Percentiles rank a stretch among this genome's conserved stretches.
Evolutionary conservation across 2,797 vertebrate species (phyloP).

Genomic region (Pampus argenteus): DNA sequence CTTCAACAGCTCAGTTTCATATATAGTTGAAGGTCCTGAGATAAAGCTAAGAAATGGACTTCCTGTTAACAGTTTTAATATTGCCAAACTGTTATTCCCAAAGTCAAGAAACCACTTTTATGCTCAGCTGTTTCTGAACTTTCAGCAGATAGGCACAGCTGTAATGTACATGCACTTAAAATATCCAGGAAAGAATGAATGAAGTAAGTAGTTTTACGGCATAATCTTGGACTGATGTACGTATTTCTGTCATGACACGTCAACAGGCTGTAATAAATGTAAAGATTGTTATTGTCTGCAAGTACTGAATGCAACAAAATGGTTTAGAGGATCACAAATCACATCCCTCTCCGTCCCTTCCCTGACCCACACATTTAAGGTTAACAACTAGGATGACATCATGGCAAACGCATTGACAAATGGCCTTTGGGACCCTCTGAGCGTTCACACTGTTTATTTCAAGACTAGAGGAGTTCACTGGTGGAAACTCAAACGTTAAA

Average conservation of each 20-base stretch:
- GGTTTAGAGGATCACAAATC: constrained; percentile 17
- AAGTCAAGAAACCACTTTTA: background rate
- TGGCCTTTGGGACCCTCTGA: constrained; percentile 42
- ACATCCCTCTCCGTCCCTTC: constrained; percentile 12
- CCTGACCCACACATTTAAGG: constrained; percentile 37
- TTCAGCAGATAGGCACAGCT: background rate
- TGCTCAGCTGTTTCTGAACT: background rate
- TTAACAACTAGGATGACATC: constrained; percentile 66
- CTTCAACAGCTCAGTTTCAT: background rate
- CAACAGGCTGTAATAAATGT: constrained; percentile 5
- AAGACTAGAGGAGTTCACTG: constrained; percentile 32
- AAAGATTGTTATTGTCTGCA: constrained; percentile 3
- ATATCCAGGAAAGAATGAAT: background rate
- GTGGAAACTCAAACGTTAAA: constrained; percentile 17
- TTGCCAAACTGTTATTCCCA: background rate
- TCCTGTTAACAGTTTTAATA: no score
- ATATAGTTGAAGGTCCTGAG: no score
- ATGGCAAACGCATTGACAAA: constrained; percentile 57
- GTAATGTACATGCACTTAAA: background rate
- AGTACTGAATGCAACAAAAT: constrained; percentile 6
- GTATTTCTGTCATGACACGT: constrained; percentile 4
- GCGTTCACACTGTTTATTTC: constrained; percentile 50
- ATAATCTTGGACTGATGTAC: constrained; percentile 3
- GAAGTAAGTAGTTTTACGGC: background rate
- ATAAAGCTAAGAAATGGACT: no score